Conservation (phyloP, 2,888 invertebrate genomes). For the Ptychoptera contaminata region DNA sequence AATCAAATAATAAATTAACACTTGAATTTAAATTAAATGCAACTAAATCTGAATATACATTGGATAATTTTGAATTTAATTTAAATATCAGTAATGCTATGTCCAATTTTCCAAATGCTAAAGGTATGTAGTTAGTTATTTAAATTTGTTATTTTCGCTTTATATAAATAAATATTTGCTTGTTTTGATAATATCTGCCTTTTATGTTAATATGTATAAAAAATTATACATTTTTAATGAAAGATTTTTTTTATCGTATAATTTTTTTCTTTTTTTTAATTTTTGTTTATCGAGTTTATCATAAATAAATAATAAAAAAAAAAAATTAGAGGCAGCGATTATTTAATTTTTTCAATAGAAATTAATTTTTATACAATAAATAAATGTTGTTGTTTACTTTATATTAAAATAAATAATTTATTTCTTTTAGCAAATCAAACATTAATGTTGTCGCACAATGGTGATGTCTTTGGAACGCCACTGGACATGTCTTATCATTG, state of each 20-base stretch:
- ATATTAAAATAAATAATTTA: constrained; percentile 3
- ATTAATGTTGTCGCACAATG: constrained; percentile 34
- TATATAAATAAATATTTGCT: too few relatives aligned
- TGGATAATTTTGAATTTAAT: constrained; percentile 19
- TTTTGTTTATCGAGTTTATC: background rate
- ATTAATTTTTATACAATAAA: background rate
- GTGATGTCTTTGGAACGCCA: constrained; percentile 40
- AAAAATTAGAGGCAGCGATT: background rate
- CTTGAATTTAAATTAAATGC: constrained; percentile 31
- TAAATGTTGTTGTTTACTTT: too few relatives aligned
- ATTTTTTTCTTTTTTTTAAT: too few relatives aligned
- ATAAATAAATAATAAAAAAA: constrained; percentile 9
- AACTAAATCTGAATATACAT: constrained; percentile 19
- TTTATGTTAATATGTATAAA: too few relatives aligned
- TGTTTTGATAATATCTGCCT: too few relatives aligned
- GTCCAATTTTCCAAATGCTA: constrained; percentile 24
- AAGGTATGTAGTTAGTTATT: constrained; percentile 14
- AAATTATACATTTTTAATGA: too few relatives aligned
- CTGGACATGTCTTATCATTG: constrained; percentile 59
- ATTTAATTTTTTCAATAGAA: constrained; percentile 12
- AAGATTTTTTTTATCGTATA: too few relatives aligned
- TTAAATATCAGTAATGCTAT: constrained; percentile 12
- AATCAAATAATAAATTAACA: constrained; percentile 17
- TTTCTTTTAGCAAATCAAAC: constrained; percentile 22
- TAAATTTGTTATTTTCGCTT: too few relatives aligned